These are phyloP conservation scores for Tortrix viridana DNA, from an alignment of 2,888 invertebrate species.

Conservation along the genomic window DNA sequence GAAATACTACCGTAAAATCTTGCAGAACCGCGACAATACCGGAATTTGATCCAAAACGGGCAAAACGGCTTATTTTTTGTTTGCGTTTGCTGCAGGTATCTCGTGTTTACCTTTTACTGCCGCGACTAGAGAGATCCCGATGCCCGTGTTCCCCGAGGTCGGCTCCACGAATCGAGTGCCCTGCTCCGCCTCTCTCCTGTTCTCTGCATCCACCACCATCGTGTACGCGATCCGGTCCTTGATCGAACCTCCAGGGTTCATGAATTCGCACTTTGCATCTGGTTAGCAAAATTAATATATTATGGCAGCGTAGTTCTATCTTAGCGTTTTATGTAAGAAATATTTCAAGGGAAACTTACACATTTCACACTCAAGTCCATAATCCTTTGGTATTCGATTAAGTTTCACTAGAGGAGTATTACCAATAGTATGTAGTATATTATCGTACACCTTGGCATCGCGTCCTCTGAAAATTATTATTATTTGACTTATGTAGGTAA, in stretches of 20 bases:
- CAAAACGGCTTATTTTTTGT: no score
- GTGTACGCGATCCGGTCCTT: conserved; percentile 95
- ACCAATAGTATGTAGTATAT: conserved; percentile 88
- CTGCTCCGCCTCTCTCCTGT: conserved; percentile 89
- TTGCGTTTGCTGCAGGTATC: no score
- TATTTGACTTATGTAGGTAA: not conserved
- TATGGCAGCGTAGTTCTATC: not conserved
- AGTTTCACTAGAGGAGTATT: conserved; percentile 89
- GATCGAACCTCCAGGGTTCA: conserved; percentile 97
- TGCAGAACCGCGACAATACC: no score
- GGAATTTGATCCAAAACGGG: no score
- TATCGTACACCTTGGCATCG: conserved; percentile 79
- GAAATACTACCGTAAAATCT: no score
- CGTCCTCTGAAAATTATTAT: conserved; percentile 39
- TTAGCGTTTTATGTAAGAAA: not conserved
- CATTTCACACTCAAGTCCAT: conserved; percentile 90
- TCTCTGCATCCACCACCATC: conserved; percentile 96
- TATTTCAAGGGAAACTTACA: conserved; percentile 69
- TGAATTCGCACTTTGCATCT: conserved; percentile 98
- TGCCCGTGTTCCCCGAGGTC: conserved; percentile 93
- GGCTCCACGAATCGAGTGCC: conserved; percentile 95
- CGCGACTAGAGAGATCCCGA: conserved; percentile 95
- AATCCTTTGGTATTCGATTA: conserved; percentile 87
- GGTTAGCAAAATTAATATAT: conserved; percentile 18
- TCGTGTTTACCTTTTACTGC: conserved; percentile 83